phyloP scores from a whole-genome alignment of 1,140 invertebrate species.

The Neodiprion fabricii region DNA sequence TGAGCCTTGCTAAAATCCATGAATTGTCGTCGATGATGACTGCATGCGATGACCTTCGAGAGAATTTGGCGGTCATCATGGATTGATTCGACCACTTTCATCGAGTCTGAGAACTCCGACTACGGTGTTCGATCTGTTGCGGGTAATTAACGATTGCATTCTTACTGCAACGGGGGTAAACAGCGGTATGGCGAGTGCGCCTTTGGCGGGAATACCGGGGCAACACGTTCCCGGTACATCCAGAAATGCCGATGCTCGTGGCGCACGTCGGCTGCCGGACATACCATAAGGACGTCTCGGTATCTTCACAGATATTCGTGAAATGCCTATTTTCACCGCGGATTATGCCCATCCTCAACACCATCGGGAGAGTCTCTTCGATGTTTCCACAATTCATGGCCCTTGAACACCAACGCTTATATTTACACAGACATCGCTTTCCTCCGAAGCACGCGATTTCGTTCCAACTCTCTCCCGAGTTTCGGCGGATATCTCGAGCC shows the following conservation, averaged over 20 bases:
- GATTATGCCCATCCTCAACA: constrained; percentile 30
- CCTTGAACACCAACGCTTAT: neutral
- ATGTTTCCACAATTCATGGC: too few relatives aligned
- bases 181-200: constrained; percentile 22
- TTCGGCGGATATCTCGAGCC: neutral
- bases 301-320: constrained; percentile 36
- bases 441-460: neutral
- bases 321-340: constrained; percentile 39
- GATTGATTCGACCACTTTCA: too few relatives aligned
- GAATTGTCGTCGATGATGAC: too few relatives aligned
- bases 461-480: neutral
- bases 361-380: too few relatives aligned
- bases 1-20: too few relatives aligned
- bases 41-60: too few relatives aligned
- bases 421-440: too few relatives aligned
- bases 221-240: constrained; percentile 44
- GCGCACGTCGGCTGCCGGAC: constrained; percentile 34
- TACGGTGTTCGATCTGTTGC: neutral
- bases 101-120: too few relatives aligned
- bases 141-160: neutral
- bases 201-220: constrained; percentile 44
- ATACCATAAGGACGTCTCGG: constrained; percentile 35
- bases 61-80: too few relatives aligned
- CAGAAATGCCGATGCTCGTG: constrained; percentile 38
- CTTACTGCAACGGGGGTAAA: constrained; percentile 10